Conservation (phyloP, 2,888 invertebrate species). For the Aleiodes leptofemur region DNA sequence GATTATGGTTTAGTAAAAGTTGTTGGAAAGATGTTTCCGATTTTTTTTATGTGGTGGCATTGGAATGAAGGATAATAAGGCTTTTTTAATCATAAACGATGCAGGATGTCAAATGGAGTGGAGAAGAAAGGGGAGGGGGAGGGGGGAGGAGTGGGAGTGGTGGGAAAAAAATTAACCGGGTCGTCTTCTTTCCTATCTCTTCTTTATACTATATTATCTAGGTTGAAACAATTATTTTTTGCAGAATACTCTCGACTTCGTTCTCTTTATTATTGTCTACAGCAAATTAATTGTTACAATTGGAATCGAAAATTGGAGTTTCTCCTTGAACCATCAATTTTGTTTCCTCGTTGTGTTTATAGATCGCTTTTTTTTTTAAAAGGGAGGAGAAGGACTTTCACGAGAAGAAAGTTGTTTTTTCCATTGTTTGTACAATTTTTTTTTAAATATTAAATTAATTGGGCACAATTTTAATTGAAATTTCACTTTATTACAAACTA, state of each 20-base stretch:
- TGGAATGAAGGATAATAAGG: neutral
- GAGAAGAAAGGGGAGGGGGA: conserved; percentile 11
- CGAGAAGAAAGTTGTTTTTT: conserved; percentile 18
- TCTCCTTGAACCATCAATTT: conserved; percentile 5
- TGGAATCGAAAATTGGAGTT: conserved; percentile 36
- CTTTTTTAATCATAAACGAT: conserved; percentile 34
- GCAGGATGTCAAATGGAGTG: conserved; percentile 39
- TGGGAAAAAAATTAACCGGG: conserved; percentile 45
- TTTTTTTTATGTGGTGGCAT: no score
- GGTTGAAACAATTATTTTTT: conserved; percentile 50
- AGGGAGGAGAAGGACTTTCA: conserved; percentile 5
- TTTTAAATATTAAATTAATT: neutral
- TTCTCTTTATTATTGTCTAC: conserved; percentile 16
- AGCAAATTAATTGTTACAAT: conserved; percentile 13
- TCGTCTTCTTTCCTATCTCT: conserved; percentile 32
- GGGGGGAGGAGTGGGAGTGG: conserved; percentile 3
- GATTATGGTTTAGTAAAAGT: neutral
- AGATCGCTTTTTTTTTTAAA: neutral
- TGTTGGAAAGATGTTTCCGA: neutral
- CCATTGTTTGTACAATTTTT: neutral
- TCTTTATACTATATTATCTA: conserved; percentile 41
- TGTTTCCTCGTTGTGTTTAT: neutral
- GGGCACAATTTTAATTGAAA: neutral
- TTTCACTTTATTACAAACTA: conserved; percentile 15
- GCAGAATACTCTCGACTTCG: conserved; percentile 47